Evolutionary conservation across 1,140 invertebrate species (phyloP), one percentile per base, ranked within the genome.

Genomic region (Delia radicum): DNA sequence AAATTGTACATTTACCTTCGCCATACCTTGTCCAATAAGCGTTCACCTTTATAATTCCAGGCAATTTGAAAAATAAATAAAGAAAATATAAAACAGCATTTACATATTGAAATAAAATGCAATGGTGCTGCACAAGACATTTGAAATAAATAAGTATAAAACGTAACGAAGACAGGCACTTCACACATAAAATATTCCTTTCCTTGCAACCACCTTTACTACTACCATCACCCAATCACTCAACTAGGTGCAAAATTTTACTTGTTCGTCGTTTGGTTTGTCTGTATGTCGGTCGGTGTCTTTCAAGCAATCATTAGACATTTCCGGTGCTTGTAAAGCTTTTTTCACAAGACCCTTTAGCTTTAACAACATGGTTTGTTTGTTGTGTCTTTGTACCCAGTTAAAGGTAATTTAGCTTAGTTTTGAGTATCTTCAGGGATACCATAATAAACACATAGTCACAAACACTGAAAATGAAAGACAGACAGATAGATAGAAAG

Each of bases 291-390:
- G 7, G 61, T 63, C 28, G 62, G 62, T 65, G 62, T 27, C 62
- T 65, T 65, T 65, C 26, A 65, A 29, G 62, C 62, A 65, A 65
- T 65, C 62, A 65, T 65, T 65, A 65, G 62, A 65, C 62, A 65
- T 65, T 65, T 65, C 62, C 62, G 62, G 62, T 29, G 62, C 27
- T 65, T 63, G 61, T 63, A 63, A 63, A n/a, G 37, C 37, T 42
- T 42, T 15, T 42, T 65, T 15, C 28, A 65, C 62, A 65, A 65
- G 12, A 63, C 62, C 62, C 12, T 65, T 55, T 29, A 15, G 37
- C 3, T 42, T 42, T 15, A 42, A 42, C 37, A 42, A 42, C 37
- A 15, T 42, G 7, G 12, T 10, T 13, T 42, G 37, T 42, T 1
- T 42, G n/a, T 21, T 55, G 12, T 29, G 12, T 65, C 29, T 65